Percentiles rank a stretch among this genome's conserved stretches.
Conservation (phyloP, 2,888 invertebrate species). For the Automeris io region DNA sequence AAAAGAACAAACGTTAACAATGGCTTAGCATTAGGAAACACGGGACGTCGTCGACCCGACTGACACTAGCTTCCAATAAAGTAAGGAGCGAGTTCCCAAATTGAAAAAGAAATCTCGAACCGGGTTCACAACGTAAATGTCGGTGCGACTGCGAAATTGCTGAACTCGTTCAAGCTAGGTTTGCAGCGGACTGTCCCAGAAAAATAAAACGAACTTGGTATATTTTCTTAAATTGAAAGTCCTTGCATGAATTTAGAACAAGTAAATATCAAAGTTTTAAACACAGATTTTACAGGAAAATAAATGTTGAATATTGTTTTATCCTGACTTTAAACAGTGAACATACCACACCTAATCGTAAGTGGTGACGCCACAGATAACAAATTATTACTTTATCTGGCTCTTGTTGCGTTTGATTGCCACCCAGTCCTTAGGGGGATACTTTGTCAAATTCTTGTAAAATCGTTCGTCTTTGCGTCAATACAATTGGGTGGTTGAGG, state of each 20-base stretch:
- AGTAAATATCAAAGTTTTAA: no score
- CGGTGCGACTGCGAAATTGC: constrained; percentile 44
- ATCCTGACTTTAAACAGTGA: no score
- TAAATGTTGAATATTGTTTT: no score
- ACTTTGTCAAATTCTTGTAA: no score
- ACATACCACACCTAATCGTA: no score
- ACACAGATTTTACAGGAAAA: no score
- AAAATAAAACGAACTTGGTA: constrained; percentile 14
- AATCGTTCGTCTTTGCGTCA: no score
- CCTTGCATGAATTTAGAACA: constrained; percentile 3
- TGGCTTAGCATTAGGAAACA: neutral
- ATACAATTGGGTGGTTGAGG: no score
- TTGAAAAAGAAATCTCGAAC: constrained; percentile 64
- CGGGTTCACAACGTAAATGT: constrained; percentile 50
- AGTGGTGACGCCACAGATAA: no score
- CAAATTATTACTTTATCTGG: no score
- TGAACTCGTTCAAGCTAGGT: constrained; percentile 25
- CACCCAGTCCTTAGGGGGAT: no score
- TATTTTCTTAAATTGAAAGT: neutral
- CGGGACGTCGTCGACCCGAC: constrained; percentile 33
- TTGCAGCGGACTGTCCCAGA: neutral
- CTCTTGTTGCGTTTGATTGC: no score
- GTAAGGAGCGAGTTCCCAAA: constrained; percentile 57
- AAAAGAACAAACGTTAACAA: neutral
- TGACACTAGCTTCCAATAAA: constrained; percentile 58